phyloP scores from a whole-genome alignment of 2,888 invertebrate genomes.

The Microctonus hyperodae region DNA sequence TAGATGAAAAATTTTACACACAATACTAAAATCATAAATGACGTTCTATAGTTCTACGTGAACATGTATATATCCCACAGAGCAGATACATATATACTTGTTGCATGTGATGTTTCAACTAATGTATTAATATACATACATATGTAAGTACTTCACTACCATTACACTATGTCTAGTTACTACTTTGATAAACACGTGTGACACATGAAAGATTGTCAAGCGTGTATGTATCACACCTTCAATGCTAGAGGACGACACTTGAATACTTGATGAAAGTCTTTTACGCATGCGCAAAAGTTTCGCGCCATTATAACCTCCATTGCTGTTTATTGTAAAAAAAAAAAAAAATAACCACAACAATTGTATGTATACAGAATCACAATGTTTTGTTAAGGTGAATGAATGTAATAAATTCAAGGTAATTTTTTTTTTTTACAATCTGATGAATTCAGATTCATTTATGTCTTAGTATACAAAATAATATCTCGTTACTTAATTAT shows the following conservation, averaged over 20 bases:
- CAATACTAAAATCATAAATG: not conserved
- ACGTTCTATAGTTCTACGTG: not conserved
- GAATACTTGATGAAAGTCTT: no score
- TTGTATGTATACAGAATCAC: no score
- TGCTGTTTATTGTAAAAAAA: no score
- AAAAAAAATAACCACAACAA: not conserved
- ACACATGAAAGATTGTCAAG: no score
- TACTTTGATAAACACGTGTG: no score
- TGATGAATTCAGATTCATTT: no score
- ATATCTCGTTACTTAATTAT: not conserved
- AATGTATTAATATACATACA: no score
- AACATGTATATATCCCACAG: not conserved
- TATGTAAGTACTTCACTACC: no score
- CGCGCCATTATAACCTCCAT: not conserved
- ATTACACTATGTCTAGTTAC: no score
- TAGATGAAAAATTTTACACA: not conserved
- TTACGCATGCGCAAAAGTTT: not conserved
- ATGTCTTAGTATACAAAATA: no score
- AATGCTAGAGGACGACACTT: not conserved
- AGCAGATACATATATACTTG: not conserved
- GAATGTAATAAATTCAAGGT: not conserved
- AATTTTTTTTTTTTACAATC: not conserved
- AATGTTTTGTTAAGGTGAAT: constrained; percentile 4
- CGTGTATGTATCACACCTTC: no score
- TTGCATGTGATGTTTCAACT: no score